Base-by-base conservation (phyloP, 2,113 vertebrate species). In the Colius striatus region DNA sequence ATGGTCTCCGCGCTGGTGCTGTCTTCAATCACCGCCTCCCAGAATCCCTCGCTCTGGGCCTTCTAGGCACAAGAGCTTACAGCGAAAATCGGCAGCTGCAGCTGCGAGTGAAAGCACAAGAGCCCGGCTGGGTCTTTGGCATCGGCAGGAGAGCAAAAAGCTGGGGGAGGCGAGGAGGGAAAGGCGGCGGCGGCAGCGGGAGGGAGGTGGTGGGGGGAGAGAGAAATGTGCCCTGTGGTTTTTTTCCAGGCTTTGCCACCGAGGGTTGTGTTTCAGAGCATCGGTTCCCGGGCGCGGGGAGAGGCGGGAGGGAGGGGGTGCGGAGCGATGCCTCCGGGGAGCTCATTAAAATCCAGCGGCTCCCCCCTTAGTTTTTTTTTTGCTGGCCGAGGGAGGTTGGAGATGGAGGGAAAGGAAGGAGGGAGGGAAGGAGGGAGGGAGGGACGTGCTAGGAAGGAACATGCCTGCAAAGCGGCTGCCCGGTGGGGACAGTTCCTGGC, bases 31-130 rank as follows among this genome's bases (percentile, higher is more conserved):
- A 95, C 83, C 87, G 73, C 72, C 79, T 90, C 93, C 91, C 94
- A 90, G 96, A 94, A 95, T 93, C 91, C 93, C 93, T 93, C 91
- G 94, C 96, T 94, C 94, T 90, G 93, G 92, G 94, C 93, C 94
- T 96, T 94, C 93, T 86, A 94, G 93, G 93, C 95, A 95, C 94
- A 90, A 92, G 86, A 79, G 96, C 93, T 95, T 72, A 90, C 91
- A 94, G 96, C 93, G 76, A 89, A 94, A 95, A 92, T 86, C 93
- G 80, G 94, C 94, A 84, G 93, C 94, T 96, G 95, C 95, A 95
- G 94, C 95, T 95, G 94, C 91, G 94, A 96, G 95, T 93, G 95
- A 94, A 94, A 94, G 94, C 92, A 94, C 92, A 84, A 93, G 94
- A 94, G 94, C 94, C 93, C 93, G 94, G 96, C 91, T 90, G 96